These are phyloP conservation scores for Alosa alosa DNA, from an alignment of 2,113 vertebrate genomes.

Conservation along the genomic window DNA sequence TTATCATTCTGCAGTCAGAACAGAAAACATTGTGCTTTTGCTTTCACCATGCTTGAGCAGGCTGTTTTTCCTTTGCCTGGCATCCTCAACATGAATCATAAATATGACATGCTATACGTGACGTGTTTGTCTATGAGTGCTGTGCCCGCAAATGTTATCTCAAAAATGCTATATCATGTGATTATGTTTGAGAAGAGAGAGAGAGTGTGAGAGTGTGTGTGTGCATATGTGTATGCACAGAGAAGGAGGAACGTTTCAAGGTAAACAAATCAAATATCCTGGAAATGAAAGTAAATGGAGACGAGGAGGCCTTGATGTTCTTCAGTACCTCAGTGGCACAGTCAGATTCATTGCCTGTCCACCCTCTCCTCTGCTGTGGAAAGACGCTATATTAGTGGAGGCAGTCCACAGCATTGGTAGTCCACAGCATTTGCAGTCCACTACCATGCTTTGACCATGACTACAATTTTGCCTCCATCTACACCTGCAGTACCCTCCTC, in stretches of 20 bases:
- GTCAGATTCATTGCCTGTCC: neutral
- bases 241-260: neutral
- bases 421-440: neutral
- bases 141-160: neutral
- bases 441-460: neutral
- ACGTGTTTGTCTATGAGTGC: neutral
- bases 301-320: neutral
- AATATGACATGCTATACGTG: neutral
- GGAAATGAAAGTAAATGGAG: neutral
- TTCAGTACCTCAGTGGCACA: neutral
- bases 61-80: neutral
- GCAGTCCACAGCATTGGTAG: neutral
- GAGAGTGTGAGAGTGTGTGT: neutral
- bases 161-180: neutral
- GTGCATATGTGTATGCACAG: neutral
- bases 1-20: neutral
- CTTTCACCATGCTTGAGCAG: neutral
- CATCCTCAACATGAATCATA: neutral
- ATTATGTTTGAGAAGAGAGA: neutral
- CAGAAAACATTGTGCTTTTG: neutral
- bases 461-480: neutral
- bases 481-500: neutral
- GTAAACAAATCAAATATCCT: neutral
- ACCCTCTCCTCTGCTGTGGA: neutral
- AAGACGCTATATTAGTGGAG: neutral